These are phyloP conservation scores for Onychostoma macrolepis DNA, from an alignment of 2,113 vertebrate genomes.

Conservation along the genomic window DNA sequence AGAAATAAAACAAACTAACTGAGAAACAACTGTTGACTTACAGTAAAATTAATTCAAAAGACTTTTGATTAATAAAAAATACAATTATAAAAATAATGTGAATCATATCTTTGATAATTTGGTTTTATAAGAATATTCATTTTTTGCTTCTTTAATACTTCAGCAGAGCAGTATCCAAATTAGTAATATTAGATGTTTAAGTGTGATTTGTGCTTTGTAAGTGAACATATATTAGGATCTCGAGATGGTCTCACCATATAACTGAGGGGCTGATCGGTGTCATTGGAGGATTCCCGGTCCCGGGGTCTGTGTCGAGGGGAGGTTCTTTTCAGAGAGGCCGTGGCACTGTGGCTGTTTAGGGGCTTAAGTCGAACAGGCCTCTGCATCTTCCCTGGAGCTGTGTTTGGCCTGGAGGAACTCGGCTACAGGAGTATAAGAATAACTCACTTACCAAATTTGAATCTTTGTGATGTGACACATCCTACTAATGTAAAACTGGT, in stretches of 20 bases:
- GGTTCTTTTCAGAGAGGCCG: constrained; percentile 66
- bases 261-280: constrained; percentile 66
- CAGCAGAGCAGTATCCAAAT: background rate
- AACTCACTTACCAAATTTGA: background rate
- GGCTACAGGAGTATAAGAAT: constrained; percentile 65
- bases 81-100: background rate
- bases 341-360: constrained; percentile 66
- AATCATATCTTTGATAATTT: background rate
- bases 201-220: background rate
- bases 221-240: constrained; percentile 7
- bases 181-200: background rate
- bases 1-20: background rate
- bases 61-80: too few relatives aligned
- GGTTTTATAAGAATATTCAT: background rate
- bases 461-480: too few relatives aligned
- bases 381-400: constrained; percentile 84
- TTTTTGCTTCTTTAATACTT: background rate
- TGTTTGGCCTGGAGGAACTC: constrained; percentile 80
- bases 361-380: constrained; percentile 80
- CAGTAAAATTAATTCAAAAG: background rate
- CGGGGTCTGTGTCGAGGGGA: constrained; percentile 59
- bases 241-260: constrained; percentile 68
- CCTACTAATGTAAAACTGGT: too few relatives aligned
- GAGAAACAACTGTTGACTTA: background rate
- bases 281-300: constrained; percentile 59